Percentiles rank a stretch among this genome's conserved stretches.
phyloP scores from a whole-genome alignment of 1,140 invertebrate genomes.

The Akabosia matsudoensis region DNA sequence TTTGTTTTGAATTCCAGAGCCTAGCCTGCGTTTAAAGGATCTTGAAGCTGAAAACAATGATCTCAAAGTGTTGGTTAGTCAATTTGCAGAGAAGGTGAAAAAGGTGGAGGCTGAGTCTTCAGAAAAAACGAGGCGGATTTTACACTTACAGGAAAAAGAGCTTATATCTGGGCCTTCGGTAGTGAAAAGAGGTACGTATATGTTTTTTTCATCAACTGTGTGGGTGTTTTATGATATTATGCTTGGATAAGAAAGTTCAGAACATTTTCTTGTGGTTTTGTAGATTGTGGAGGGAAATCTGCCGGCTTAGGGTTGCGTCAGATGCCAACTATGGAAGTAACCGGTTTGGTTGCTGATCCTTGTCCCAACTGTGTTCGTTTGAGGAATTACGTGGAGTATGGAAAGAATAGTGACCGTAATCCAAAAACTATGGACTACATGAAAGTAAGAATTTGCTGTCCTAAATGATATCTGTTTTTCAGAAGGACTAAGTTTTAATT shows the following conservation, averaged over 20 bases:
- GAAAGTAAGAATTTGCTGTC: conserved; percentile 28
- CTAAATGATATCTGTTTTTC: too few species aligned
- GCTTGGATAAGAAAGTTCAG: not conserved
- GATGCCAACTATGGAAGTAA: not conserved
- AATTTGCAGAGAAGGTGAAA: conserved; percentile 38
- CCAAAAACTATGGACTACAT: conserved; percentile 39
- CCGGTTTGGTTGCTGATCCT: not conserved
- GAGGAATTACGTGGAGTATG: conserved; percentile 39
- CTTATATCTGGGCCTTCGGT: not conserved
- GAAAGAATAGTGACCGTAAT: conserved; percentile 16
- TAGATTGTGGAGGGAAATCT: too few species aligned
- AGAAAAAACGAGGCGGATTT: conserved; percentile 34
- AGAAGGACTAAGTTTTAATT: too few species aligned
- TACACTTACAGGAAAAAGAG: conserved; percentile 17
- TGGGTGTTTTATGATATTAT: too few species aligned
- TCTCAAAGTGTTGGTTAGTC: conserved; percentile 38
- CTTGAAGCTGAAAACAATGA: conserved; percentile 41
- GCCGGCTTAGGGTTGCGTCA: not conserved
- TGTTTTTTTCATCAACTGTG: too few species aligned
- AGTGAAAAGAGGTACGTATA: not conserved
- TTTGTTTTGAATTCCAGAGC: conserved; percentile 12
- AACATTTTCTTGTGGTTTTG: not conserved
- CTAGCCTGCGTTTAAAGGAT: not conserved
- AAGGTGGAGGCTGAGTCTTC: conserved; percentile 26
- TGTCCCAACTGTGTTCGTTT: conserved; percentile 41